Conservation (phyloP, 2,888 invertebrate species). For the Clivina fossor region DNA sequence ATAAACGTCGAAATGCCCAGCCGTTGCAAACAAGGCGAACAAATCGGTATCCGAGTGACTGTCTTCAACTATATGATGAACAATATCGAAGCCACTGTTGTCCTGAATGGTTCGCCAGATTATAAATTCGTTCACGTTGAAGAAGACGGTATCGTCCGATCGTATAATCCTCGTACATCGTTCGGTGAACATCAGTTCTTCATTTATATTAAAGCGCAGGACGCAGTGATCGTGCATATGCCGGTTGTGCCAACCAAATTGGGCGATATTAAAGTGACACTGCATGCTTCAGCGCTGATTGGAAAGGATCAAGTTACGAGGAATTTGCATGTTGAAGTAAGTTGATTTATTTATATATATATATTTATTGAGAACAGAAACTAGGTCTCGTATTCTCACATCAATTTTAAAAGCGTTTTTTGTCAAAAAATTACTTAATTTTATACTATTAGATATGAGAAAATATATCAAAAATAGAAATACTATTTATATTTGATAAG, state of each 20-base stretch:
- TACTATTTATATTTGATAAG: no score
- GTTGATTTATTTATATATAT: no score
- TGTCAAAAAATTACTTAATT: no score
- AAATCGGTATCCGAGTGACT: slow-evolving; percentile 87
- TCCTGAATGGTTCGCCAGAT: slow-evolving; percentile 79
- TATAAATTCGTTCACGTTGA: slow-evolving; percentile 93
- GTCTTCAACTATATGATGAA: slow-evolving; percentile 92
- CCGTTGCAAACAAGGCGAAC: slow-evolving; percentile 84
- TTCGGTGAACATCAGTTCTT: slow-evolving; percentile 95
- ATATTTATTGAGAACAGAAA: no score
- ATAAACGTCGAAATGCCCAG: slow-evolving; percentile 92
- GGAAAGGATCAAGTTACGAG: slow-evolving; percentile 71
- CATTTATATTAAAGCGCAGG: slow-evolving; percentile 78
- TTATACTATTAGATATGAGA: no score
- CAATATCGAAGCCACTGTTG: slow-evolving; percentile 82
- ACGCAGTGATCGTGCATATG: slow-evolving; percentile 80
- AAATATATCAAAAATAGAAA: no score
- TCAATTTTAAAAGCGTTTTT: no score
- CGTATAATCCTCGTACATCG: slow-evolving; percentile 88
- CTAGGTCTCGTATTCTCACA: no score
- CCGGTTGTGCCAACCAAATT: slow-evolving; percentile 84
- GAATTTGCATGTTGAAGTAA: slow-evolving; percentile 69
- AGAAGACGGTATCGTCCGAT: slow-evolving; percentile 79
- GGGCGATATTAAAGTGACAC: slow-evolving; percentile 72
- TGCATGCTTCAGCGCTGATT: slow-evolving; percentile 75